Conservation (phyloP, 1,140 invertebrate genomes). For the Lordiphosa stackelbergi region DNA sequence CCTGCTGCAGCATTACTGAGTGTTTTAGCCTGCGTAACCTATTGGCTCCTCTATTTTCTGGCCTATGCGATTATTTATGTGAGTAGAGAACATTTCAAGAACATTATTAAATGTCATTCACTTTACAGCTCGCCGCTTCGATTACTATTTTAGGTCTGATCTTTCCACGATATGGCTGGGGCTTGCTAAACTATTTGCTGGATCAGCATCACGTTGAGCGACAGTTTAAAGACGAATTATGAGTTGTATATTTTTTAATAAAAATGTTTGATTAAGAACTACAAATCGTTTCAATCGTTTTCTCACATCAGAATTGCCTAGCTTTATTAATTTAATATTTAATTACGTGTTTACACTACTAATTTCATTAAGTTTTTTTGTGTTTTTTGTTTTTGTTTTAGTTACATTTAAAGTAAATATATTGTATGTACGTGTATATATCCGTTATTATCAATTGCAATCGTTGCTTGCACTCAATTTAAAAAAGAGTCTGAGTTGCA, state of each 20-base stretch:
- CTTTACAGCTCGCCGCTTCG: constrained; percentile 25
- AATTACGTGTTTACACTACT: constrained; percentile 68
- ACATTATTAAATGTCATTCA: neutral
- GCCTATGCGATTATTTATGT: constrained; percentile 35
- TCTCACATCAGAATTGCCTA: constrained; percentile 62
- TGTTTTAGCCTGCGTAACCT: constrained; percentile 16
- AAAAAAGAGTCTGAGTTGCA: constrained; percentile 24
- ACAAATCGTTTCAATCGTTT: constrained; percentile 47
- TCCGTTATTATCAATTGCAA: constrained; percentile 67
- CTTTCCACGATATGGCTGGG: constrained; percentile 28
- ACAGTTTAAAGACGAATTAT: constrained; percentile 45
- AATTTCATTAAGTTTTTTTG: constrained; percentile 59
- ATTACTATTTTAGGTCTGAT: constrained; percentile 33
- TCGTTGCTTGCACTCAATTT: constrained; percentile 42
- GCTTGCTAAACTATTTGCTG: constrained; percentile 28
- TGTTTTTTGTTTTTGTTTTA: constrained; percentile 35
- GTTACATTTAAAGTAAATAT: constrained; percentile 72
- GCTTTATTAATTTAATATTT: constrained; percentile 67
- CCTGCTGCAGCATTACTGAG: constrained; percentile 19
- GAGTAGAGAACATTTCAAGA: neutral
- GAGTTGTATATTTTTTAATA: constrained; percentile 52
- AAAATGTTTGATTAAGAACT: constrained; percentile 51
- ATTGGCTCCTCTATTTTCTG: constrained; percentile 38
- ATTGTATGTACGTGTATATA: constrained; percentile 43
- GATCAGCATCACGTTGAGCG: constrained; percentile 36